Evolutionary conservation across 2,888 invertebrate species (phyloP), one percentile per base, ranked within the genome.

Genomic region (Aporophyla lueneburgensis): DNA sequence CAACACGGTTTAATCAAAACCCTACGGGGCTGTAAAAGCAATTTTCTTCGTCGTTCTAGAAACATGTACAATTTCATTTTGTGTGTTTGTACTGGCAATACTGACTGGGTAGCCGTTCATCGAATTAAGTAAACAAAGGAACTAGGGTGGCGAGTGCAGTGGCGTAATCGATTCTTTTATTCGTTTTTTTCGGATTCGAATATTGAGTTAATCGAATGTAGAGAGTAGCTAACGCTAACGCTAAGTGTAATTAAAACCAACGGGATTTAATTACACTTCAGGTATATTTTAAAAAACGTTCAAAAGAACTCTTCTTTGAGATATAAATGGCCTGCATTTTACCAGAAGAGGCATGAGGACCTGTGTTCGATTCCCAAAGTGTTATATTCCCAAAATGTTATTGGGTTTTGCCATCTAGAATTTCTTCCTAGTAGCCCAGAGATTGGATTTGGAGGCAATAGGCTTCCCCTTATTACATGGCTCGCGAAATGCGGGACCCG

Each of bases 1-100:
- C 53, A 71, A 74, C 72, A 77, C 69, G 33, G 53, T 84, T 84
- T 86, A 87, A 87, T 87, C 82, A 86, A 81, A 80, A 59, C 53
- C 74, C 77, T 56, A 73, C 33, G 59, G 77, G 70, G 68, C 62
- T 75, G 72, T 73, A 71, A 81, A 80, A 86, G 81, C 79, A 83
- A 82, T 81, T 76, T 86, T 77, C 84, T 69, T 70, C 65, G 14
- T 71, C 59, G 56, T 85, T 9, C 51, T 71, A 73, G 71, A 63
- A 76, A 76, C 73, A 78, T 78, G 65, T 74, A 78, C 72, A 74
- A 80, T 85, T 82, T 77, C 76, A 69, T 83, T 83, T 80, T 69
- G 63, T 80, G 59, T 84, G 66, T 81, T 78, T 81, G 70, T 53
- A 76, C 78, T 78, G 75, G 58, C 74, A 86, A 76, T 71, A 46